Evolutionary conservation across 2,113 vertebrate species (phyloP).

Genomic region (Pteronura brasiliensis): DNA sequence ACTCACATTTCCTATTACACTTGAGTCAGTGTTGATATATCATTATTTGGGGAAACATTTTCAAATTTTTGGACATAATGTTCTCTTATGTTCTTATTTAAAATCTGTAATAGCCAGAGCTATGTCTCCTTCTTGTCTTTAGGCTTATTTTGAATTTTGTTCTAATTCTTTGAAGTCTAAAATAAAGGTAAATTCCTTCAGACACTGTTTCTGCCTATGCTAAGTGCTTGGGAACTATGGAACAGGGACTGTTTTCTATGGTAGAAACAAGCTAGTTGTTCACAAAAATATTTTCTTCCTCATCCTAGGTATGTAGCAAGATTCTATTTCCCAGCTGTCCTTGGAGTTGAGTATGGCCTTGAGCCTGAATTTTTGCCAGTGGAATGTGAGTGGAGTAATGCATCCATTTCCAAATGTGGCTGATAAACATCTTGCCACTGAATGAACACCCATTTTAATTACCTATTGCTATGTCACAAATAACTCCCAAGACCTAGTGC

Average conservation of each 20-base stretch:
- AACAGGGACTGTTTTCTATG: background rate
- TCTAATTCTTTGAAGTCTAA: background rate
- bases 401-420: background rate
- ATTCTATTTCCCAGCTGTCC: background rate
- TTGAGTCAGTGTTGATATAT: background rate
- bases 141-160: background rate
- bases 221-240: background rate
- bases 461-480: background rate
- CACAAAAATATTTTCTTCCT: background rate
- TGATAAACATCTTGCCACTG: background rate
- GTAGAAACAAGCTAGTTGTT: background rate
- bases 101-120: background rate
- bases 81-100: background rate
- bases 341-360: background rate
- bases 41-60: background rate
- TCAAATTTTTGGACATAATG: background rate
- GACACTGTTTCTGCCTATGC: background rate
- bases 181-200: background rate
- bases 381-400: background rate
- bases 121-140: background rate
- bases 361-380: background rate
- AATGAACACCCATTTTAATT: background rate
- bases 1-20: background rate
- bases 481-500: background rate
- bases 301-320: background rate